Conservation (phyloP, 2,797 vertebrate species). For the Melanogrammus aeglefinus region DNA sequence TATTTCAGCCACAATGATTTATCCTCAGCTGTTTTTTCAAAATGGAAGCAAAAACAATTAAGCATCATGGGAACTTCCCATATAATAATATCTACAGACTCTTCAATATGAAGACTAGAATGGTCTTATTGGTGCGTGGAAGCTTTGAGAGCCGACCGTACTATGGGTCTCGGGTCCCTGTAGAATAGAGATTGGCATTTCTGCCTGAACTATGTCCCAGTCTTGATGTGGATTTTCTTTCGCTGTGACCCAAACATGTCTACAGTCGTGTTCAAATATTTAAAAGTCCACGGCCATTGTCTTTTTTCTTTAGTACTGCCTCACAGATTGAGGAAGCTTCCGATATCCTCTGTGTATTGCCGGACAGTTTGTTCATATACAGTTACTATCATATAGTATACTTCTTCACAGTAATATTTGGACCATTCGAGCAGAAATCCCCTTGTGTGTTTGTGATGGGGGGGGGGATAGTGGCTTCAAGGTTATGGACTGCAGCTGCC, state of each 20-base stretch:
- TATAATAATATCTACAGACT: constrained; percentile 63
- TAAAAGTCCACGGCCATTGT: background rate
- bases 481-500: background rate
- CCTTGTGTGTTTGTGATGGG: constrained; percentile 8
- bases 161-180: constrained; percentile 19
- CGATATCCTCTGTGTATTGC: constrained; percentile 24
- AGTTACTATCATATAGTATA: no score
- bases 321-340: background rate
- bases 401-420: constrained; percentile 31
- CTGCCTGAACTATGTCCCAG: background rate
- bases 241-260: background rate
- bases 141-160: constrained; percentile 6
- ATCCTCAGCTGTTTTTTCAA: constrained; percentile 39
- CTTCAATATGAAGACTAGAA: constrained; percentile 71
- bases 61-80: constrained; percentile 47
- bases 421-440: constrained; percentile 7
- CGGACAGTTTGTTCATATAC: constrained; percentile 7
- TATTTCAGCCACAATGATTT: constrained; percentile 40
- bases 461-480: background rate
- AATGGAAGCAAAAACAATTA: constrained; percentile 40
- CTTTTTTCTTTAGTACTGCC: background rate
- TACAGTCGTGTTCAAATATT: background rate
- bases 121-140: constrained; percentile 31
- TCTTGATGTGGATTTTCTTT: background rate
- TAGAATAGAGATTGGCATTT: constrained; percentile 6